Base-by-base conservation (phyloP, 1,140 invertebrate species). In the Drepana arcuata region DNA sequence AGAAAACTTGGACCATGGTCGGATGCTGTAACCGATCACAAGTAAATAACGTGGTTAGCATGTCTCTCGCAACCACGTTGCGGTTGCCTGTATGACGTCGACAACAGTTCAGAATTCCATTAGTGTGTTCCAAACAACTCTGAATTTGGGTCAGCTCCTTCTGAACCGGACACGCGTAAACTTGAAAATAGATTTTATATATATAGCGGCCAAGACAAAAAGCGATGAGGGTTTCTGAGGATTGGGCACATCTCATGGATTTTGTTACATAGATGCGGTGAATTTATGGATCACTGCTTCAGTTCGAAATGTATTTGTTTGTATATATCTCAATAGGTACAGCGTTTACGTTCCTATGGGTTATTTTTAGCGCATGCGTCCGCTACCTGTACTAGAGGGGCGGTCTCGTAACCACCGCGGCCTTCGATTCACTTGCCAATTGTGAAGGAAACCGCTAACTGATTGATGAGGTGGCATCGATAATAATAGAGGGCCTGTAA, bases 151-250 rank as follows among this genome's bases (percentile, higher is more conserved):
- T 80, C 75, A 71, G 42, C 34, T 53, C 45, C 54, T 58, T 55
- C 50, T 53, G 55, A 69, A 66, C 47, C 42, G 43, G 43, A 63
- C n/a, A 52, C 50, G 51, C 45, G 62, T 80, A 75, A 71, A 80
- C 67, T 77, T 75, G 71, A 77, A 74, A 77, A 80, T 75, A 75
- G 65, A 77, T 48, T 67, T 54, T 77, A 72, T 61, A 63, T n/a
- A n/a, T 69, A 59, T 58, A 61, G 51, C 36, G 24, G 4, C 24
- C 18, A 21, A 21, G 18, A 26, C 10, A 26, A 10, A 26, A 26
- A 26, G n/a, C n/a, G n/a, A n/a, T n/a, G n/a, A n/a, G n/a, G n/a
- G n/a, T n/a, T n/a, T n/a, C n/a, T n/a, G n/a, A n/a, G n/a, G n/a
- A n/a, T n/a, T n/a, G n/a, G n/a, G n/a, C n/a, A n/a, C n/a, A n/a